Percentiles rank a stretch among this genome's conserved stretches.
These are phyloP conservation scores for Diadophis punctatus DNA, from an alignment of 2,113 vertebrate genomes.

Conservation along the genomic window DNA sequence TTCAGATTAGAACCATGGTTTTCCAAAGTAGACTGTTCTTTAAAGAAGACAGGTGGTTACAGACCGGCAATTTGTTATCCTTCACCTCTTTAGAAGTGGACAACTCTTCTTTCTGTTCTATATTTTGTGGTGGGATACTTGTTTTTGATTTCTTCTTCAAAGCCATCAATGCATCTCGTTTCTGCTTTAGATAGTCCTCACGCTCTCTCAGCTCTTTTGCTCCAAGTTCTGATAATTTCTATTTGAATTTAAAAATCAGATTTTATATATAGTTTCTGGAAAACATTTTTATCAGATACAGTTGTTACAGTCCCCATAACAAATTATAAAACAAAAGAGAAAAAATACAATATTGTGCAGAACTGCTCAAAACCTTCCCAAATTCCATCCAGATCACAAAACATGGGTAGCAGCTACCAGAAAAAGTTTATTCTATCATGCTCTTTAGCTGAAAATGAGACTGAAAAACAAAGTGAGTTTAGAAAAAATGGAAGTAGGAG, in stretches of 20 bases:
- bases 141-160: conserved; percentile 79
- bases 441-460: background rate
- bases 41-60: background rate
- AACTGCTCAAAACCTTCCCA: background rate
- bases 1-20: background rate
- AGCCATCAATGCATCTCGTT: conserved; percentile 87
- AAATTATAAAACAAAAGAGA: background rate
- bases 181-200: conserved; percentile 87
- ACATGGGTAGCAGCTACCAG: background rate
- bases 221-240: conserved; percentile 81
- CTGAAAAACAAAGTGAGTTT: background rate
- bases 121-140: conserved; percentile 33
- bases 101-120: conserved; percentile 57
- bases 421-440: background rate
- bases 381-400: background rate
- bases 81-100: conserved; percentile 66
- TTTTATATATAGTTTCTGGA: background rate
- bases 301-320: background rate
- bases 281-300: background rate
- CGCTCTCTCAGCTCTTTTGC: conserved; percentile 86
- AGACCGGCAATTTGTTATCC: background rate
- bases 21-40: background rate
- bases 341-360: background rate
- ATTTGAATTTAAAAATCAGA: background rate
- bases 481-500: background rate